Evolutionary conservation across 1,140 invertebrate species (phyloP).

Genomic region (Amphibalanus amphitrite): DNA sequence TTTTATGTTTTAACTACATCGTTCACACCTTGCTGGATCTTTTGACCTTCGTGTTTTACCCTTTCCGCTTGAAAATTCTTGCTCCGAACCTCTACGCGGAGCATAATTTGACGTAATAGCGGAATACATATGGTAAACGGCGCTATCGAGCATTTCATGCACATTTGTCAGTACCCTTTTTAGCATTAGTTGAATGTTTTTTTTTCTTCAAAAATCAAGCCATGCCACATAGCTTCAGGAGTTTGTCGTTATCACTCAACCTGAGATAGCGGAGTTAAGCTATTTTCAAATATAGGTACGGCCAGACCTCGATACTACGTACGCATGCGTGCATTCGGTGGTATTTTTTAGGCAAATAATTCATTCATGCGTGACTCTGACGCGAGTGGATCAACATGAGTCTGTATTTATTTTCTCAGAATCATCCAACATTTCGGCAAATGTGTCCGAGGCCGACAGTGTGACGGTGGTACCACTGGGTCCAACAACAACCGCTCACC

Average conservation of each 20-base stretch:
- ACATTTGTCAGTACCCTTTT: too few species aligned
- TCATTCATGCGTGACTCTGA: neutral
- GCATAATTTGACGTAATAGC: too few species aligned
- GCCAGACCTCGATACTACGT: too few species aligned
- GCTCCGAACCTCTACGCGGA: too few species aligned
- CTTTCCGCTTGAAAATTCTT: neutral
- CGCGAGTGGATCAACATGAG: neutral
- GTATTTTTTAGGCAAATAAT: neutral
- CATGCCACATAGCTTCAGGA: too few species aligned
- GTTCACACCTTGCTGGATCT: neutral
- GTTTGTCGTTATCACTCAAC: too few species aligned
- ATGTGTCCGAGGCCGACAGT: neutral
- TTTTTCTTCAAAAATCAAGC: too few species aligned
- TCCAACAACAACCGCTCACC: neutral
- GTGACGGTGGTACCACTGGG: neutral
- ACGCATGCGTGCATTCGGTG: too few species aligned
- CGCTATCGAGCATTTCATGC: too few species aligned
- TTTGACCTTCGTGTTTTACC: neutral
- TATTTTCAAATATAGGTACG: neutral
- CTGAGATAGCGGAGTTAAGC: too few species aligned
- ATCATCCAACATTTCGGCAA: neutral
- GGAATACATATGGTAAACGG: too few species aligned
- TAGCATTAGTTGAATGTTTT: too few species aligned
- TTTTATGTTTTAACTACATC: neutral
- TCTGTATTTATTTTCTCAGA: neutral